Evolutionary conservation across 1,140 invertebrate genomes (phyloP).

Genomic region (Trichonephila clavipes): DNA sequence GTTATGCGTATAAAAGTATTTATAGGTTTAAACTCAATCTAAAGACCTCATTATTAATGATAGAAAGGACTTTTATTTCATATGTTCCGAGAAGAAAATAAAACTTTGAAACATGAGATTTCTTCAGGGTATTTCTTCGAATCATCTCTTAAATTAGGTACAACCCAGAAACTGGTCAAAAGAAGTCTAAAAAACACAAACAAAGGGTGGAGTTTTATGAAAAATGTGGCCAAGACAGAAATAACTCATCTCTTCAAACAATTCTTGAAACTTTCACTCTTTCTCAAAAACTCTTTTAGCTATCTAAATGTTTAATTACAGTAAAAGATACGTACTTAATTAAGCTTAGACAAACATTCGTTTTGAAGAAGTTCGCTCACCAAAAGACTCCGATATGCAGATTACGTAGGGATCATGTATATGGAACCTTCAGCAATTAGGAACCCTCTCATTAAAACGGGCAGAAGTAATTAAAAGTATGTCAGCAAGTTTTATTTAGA

Average conservation of each 20-base stretch:
- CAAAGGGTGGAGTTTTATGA: constrained; percentile 5
- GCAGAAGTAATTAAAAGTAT: constrained; percentile 65
- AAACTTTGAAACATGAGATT: background rate
- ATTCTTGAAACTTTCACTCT: background rate
- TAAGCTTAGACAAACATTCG: constrained; percentile 69
- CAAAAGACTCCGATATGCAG: background rate
- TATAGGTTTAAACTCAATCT: background rate
- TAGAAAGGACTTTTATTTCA: constrained; percentile 45
- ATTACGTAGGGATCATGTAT: background rate
- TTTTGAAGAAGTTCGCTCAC: constrained; percentile 44
- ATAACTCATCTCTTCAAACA: constrained; percentile 21
- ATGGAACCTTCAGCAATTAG: constrained; percentile 41
- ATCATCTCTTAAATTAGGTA: constrained; percentile 17
- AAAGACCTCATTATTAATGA: constrained; percentile 1
- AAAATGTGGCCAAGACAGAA: background rate
- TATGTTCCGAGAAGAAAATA: background rate
- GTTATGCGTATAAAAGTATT: background rate
- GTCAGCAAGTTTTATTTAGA: constrained; percentile 42
- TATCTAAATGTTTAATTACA: constrained; percentile 72
- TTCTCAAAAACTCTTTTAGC: constrained; percentile 33
- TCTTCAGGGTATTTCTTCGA: background rate
- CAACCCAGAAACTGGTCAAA: background rate
- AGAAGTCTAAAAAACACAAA: constrained; percentile 51
- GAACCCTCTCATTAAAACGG: constrained; percentile 40
- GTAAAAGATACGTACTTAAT: constrained; percentile 68